phyloP scores from a whole-genome alignment of 2,888 invertebrate genomes.

The Masnerella sp. region DNA sequence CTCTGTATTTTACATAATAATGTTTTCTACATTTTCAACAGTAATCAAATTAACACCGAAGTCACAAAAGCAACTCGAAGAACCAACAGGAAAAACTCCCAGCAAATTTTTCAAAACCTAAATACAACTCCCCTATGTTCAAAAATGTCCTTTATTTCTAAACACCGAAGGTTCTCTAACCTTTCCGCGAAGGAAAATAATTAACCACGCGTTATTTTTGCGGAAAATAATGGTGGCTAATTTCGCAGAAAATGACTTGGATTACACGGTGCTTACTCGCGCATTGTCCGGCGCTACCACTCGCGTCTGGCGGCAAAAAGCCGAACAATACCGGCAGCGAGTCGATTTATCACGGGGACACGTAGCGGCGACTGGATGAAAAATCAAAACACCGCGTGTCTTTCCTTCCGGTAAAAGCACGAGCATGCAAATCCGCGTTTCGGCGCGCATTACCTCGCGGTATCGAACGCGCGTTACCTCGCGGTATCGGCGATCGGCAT shows the following conservation, averaged over 20 bases:
- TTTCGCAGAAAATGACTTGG: not conserved
- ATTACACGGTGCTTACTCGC: constrained; percentile 11
- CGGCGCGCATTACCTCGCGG: constrained; percentile 42
- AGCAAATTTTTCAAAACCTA: too few relatives aligned
- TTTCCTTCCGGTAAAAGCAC: constrained; percentile 46
- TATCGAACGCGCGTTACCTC: constrained; percentile 35
- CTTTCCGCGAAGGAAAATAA: too few relatives aligned
- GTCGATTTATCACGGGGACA: constrained; percentile 23
- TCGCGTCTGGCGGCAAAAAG: constrained; percentile 1
- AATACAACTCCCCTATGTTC: too few relatives aligned
- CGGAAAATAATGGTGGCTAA: not conserved
- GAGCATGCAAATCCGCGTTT: constrained; percentile 36
- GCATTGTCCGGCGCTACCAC: constrained; percentile 3
- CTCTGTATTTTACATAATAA: too few relatives aligned
- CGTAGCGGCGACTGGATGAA: constrained; percentile 7
- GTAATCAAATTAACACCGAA: too few relatives aligned
- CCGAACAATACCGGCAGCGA: constrained; percentile 12
- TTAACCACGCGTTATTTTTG: too few relatives aligned
- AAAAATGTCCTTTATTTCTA: too few relatives aligned
- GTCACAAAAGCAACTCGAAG: too few relatives aligned
- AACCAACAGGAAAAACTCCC: too few relatives aligned
- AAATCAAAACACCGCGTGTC: constrained; percentile 28
- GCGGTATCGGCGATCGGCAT: constrained; percentile 50
- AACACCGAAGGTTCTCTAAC: too few relatives aligned
- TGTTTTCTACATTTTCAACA: too few relatives aligned